phyloP scores from a whole-genome alignment of 2,113 vertebrate genomes.

The Tenrec ecaudatus region DNA sequence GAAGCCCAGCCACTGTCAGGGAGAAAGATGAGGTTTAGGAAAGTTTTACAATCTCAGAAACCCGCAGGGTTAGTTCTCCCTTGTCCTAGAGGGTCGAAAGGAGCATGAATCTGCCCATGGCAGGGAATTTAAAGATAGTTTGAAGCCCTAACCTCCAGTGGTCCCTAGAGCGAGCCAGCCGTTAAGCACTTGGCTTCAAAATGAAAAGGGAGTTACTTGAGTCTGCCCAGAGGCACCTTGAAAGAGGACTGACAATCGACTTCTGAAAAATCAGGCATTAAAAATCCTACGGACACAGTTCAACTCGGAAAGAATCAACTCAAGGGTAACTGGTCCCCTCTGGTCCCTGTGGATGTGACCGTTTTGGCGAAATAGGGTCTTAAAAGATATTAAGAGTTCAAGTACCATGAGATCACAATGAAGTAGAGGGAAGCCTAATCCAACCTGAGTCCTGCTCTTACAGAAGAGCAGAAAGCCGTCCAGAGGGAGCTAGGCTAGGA shows the following conservation, averaged over 20 bases:
- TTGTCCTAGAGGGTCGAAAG: too few relatives aligned
- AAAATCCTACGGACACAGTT: not conserved
- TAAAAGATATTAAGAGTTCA: not conserved
- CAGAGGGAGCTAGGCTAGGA: not conserved
- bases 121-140: not conserved
- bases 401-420: not conserved
- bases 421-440: not conserved
- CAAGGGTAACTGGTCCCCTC: not conserved
- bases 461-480: not conserved
- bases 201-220: not conserved
- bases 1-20: too few relatives aligned
- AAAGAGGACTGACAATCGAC: not conserved
- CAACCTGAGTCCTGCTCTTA: not conserved
- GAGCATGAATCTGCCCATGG: too few relatives aligned
- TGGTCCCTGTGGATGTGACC: not conserved
- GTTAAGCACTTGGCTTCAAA: not conserved
- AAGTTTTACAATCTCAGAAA: too few relatives aligned
- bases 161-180: not conserved
- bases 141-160: not conserved
- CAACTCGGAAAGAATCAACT: not conserved
- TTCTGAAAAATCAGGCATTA: not conserved
- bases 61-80: too few relatives aligned
- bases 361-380: not conserved
- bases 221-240: not conserved
- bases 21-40: too few relatives aligned